phyloP scores from a whole-genome alignment of 2,888 invertebrate species.

The Eristalis arbustorum region DNA sequence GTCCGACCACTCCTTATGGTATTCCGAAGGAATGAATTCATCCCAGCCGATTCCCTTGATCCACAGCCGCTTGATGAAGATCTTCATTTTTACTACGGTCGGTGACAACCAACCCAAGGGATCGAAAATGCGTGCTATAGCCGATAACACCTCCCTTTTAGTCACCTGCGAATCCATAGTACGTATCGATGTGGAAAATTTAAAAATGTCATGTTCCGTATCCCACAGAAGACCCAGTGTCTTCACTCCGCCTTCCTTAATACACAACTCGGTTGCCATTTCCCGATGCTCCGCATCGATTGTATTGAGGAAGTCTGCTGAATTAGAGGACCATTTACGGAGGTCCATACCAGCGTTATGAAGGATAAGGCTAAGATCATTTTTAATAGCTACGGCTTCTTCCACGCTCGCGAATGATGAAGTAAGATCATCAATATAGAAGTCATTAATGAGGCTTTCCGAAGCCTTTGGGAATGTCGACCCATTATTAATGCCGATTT shows the following conservation, averaged over 20 bases:
- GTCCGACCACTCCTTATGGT: constrained; percentile 6
- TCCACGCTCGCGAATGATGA: not conserved
- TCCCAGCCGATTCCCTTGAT: constrained; percentile 24
- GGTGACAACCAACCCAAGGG: constrained; percentile 18
- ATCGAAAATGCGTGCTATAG: constrained; percentile 29
- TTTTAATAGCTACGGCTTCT: not conserved
- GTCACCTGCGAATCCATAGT: too few relatives aligned
- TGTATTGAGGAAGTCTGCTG: not conserved
- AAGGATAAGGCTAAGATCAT: constrained; percentile 14
- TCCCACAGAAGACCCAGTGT: too few relatives aligned
- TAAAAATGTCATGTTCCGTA: too few relatives aligned
- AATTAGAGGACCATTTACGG: constrained; percentile 30
- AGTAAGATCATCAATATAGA: too few relatives aligned
- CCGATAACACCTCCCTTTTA: too few relatives aligned
- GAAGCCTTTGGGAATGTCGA: too few relatives aligned
- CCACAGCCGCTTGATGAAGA: constrained; percentile 13
- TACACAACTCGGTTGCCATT: not conserved
- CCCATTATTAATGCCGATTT: too few relatives aligned
- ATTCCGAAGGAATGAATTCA: not conserved
- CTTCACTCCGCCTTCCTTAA: not conserved
- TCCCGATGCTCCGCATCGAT: constrained; percentile 8
- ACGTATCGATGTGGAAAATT: too few relatives aligned
- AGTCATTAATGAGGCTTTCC: too few relatives aligned
- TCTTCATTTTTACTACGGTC: constrained; percentile 15
- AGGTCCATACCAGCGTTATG: constrained; percentile 22